Base-by-base conservation (phyloP, 1,140 invertebrate genomes). In the Euura saliciscinereae region DNA sequence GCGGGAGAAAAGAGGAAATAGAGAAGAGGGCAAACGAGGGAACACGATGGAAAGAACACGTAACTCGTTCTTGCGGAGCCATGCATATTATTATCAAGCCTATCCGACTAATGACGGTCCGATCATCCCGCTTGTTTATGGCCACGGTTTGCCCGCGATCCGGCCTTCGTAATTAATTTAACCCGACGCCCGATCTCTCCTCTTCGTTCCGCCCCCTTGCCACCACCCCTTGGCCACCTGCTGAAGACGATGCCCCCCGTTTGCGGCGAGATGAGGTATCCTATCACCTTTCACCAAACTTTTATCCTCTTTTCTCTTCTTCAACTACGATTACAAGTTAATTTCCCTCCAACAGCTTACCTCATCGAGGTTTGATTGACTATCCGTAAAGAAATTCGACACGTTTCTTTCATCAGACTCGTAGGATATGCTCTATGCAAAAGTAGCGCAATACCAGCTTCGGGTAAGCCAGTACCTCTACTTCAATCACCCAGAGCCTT, bases 81-180 rank as follows among this genome's bases (percentile, higher is more conserved):
- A 79, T 78, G 81, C 80, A 80, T 82, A 79, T 81, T 82, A 85
- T 84, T 83, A 83, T 80, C 79, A 73, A 43, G 74, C 66, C 73
- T 79, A 79, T 77, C 74, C 70, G 71, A 68, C 74, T 84, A 83
- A 84, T 80, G 78, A 84, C 78, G 76, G 78, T 70, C 75, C 80
- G 80, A 83, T 82, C 77, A 76, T 75, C 75, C 72, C 73, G 76
- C 79, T 83, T 81, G 82, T 84, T 85, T 85, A 84, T 81, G 78
- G 75, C 75, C 77, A 69, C 74, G 72, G 73, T 76, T 78, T 75
- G 76, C 80, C 77, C 76, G 80, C 77, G 73, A 77, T 78, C 76
- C 74, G 69, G 76, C 67, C 75, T 73, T 75, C 75, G 80, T 81
- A 82, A 84, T 85, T 85, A 85, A 85, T 84, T 82, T 81, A 77